Evolutionary conservation across 2,888 invertebrate genomes (phyloP).

Genomic region (Unio pictorum): DNA sequence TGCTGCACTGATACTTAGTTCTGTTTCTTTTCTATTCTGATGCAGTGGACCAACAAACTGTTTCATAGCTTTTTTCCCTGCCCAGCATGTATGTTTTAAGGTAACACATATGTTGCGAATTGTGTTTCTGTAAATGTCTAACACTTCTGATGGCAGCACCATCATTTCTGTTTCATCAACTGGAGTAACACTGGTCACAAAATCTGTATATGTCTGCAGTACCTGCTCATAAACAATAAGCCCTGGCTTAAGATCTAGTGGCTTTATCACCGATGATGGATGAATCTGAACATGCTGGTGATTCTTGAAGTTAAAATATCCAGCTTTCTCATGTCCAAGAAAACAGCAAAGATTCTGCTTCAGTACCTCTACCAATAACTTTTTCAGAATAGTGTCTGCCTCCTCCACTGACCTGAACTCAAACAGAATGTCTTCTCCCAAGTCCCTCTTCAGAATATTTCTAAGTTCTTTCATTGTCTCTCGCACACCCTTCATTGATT

Average conservation of each 20-base stretch:
- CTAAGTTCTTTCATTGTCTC: constrained; percentile 52
- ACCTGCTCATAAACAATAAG: constrained; percentile 29
- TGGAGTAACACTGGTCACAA: constrained; percentile 54
- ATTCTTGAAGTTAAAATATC: constrained; percentile 46
- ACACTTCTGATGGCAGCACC: constrained; percentile 21
- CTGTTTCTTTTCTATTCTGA: too few species aligned
- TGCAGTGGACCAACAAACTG: neutral
- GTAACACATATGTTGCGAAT: constrained; percentile 31
- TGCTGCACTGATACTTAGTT: too few species aligned
- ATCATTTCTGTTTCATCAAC: constrained; percentile 49
- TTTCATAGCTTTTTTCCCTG: constrained; percentile 42
- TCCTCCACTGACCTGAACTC: constrained; percentile 24
- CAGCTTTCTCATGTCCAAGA: constrained; percentile 56
- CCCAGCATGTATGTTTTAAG: constrained; percentile 24
- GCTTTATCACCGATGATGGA: constrained; percentile 57
- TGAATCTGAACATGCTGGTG: constrained; percentile 52
- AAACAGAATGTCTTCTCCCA: constrained; percentile 23
- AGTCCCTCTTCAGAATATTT: constrained; percentile 45
- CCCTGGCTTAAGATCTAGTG: constrained; percentile 42
- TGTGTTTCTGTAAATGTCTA: constrained; percentile 30
- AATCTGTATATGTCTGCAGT: constrained; percentile 53
- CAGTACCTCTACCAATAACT: constrained; percentile 51
- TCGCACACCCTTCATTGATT: constrained; percentile 55
- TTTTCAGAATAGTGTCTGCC: constrained; percentile 30
- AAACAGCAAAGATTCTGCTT: constrained; percentile 50